Evolutionary conservation across 2,888 invertebrate genomes (phyloP), one percentile per base, ranked within the genome.

Genomic region (Agonum fuliginosum): DNA sequence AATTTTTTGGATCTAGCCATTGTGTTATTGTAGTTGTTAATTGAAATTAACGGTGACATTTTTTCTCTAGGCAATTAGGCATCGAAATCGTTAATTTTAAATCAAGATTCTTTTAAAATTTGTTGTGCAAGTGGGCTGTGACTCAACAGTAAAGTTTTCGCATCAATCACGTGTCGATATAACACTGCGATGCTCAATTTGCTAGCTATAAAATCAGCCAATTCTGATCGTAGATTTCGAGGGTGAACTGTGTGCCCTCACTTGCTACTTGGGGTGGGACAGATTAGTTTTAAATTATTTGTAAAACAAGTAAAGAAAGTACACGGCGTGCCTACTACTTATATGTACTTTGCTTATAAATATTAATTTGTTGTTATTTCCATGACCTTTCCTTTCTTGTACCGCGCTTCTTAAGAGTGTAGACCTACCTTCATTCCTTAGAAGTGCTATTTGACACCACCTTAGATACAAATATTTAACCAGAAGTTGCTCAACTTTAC

Each of bases 101-200:
- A n/a, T n/a, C n/a, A n/a, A n/a, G n/a, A n/a, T n/a, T n/a, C n/a
- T n/a, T n/a, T n/a, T n/a, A 73, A 54, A 73, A 54, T 22, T 54
- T 19, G 54, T 10, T 8, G 22, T 48, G n/a, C 6, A 22, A 24
- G 54, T 6, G 6, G 17, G 24, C 24, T 24, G 19, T 19, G 54
- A 24, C 24, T 54, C 3, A 12, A 19, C 10, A 24, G 54, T 43
- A 73, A 73, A 73, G 17, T 73, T 73, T 73, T 73, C 73, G 20
- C 73, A 73, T 73, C 73, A 73, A 73, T 73, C 73, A 73, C 14
- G 41, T 73, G 73, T 58, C 73, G 58, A 71, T 71, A 51, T 71
- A 71, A 71, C 51, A 48, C 19, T 30, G 30, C 48, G 48, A 72
- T 72, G 72, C 54, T 72, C 72, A 72, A 72, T 72, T 72, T 72